A percentile compares a stretch with the other conserved stretches of the same genome.
These are phyloP conservation scores for Cephus pulcher DNA, from an alignment of 2,888 invertebrate genomes.

Conservation along the genomic window DNA sequence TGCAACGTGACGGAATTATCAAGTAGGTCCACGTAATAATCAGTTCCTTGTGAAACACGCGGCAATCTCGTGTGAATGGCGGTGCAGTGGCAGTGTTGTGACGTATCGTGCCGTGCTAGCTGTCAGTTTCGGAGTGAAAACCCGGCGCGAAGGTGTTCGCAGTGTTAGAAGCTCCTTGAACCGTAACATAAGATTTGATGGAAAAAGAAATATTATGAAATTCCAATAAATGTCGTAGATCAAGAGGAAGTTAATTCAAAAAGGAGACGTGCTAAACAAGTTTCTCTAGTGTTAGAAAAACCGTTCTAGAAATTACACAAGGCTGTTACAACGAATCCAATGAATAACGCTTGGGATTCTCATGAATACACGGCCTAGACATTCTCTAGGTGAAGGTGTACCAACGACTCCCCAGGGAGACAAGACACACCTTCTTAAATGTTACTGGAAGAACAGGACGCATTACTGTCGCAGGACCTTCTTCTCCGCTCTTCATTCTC, in stretches of 20 bases:
- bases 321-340: not conserved
- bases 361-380: not conserved
- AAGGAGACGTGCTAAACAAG: not conserved
- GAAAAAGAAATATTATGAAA: not conserved
- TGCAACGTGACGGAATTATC: not conserved
- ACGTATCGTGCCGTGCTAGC: conserved; percentile 46
- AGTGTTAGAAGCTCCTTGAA: not conserved
- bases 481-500: not conserved
- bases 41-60: conserved; percentile 1
- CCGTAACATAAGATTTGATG: not conserved
- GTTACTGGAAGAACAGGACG: not conserved
- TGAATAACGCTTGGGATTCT: not conserved
- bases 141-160: not conserved
- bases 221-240: not conserved
- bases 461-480: not conserved
- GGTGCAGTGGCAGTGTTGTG: conserved; percentile 46
- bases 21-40: not conserved
- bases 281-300: not conserved
- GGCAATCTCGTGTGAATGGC: conserved; percentile 42
- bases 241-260: not conserved
- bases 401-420: not conserved
- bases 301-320: not conserved
- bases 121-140: conserved; percentile 40
- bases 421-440: not conserved
- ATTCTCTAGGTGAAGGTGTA: not conserved